Conservation (phyloP, 2,888 invertebrate species). For the Selenia dentaria region DNA sequence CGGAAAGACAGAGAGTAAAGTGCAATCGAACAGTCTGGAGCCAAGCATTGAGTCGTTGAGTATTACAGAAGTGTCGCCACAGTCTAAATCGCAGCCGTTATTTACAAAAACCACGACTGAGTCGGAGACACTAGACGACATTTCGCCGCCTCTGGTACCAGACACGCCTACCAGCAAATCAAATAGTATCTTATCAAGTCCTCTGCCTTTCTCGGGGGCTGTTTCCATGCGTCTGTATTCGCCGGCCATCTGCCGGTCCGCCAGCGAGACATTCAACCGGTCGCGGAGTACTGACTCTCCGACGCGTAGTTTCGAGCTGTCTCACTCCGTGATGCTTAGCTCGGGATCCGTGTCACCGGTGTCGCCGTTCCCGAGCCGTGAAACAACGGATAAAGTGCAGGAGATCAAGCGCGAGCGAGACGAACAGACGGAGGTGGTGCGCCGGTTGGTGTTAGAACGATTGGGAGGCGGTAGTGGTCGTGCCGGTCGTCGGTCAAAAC, state of each 20-base stretch:
- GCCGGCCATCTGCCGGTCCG: slow-evolving; percentile 75
- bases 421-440: slow-evolving; percentile 92
- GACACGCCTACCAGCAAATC: slow-evolving; percentile 45
- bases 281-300: slow-evolving; percentile 54
- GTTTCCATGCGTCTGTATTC: slow-evolving; percentile 62
- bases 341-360: slow-evolving; percentile 58
- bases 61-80: slow-evolving; percentile 61
- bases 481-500: slow-evolving; percentile 14
- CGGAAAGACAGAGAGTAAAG: slow-evolving; percentile 28
- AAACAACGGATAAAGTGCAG: slow-evolving; percentile 50
- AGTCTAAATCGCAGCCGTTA: slow-evolving; percentile 37
- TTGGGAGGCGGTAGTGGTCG: slow-evolving; percentile 62
- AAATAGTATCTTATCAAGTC: slow-evolving; percentile 29
- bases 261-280: slow-evolving; percentile 68
- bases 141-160: slow-evolving; percentile 60
- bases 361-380: slow-evolving; percentile 67
- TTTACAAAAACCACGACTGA: slow-evolving; percentile 38
- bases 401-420: slow-evolving; percentile 47
- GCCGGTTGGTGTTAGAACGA: slow-evolving; percentile 93
- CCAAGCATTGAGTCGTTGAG: slow-evolving; percentile 54
- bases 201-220: slow-evolving; percentile 39
- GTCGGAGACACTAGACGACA: slow-evolving; percentile 45
- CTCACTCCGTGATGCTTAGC: slow-evolving; percentile 50
- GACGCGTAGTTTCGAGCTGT: slow-evolving; percentile 53
- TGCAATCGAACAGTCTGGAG: slow-evolving; percentile 38